Evolutionary conservation across 2,888 invertebrate species (phyloP).

Genomic region (Rhagium mordax): DNA sequence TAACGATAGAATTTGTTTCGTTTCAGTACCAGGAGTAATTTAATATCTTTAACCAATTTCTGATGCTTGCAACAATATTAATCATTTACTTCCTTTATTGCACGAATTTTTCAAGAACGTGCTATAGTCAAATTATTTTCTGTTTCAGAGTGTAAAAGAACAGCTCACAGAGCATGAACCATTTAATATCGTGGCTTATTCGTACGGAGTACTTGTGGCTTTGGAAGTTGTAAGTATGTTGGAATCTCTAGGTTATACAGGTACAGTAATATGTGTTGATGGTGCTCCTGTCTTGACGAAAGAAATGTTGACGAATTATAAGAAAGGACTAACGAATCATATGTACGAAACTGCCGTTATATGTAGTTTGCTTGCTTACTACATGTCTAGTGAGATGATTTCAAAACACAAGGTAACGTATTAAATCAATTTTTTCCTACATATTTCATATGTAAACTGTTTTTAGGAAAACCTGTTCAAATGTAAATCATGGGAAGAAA

Average conservation of each 20-base stretch:
- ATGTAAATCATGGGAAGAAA: constrained; percentile 36
- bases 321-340: constrained; percentile 69
- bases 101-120: too few relatives aligned
- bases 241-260: constrained; percentile 77
- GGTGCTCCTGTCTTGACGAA: constrained; percentile 82
- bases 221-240: constrained; percentile 83
- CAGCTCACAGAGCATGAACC: constrained; percentile 72
- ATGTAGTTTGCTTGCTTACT: constrained; percentile 70
- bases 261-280: constrained; percentile 84
- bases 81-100: too few relatives aligned
- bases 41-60: too few relatives aligned
- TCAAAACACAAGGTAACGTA: constrained; percentile 63
- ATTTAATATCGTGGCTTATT: constrained; percentile 90
- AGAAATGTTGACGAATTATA: constrained; percentile 68
- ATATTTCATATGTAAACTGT: constrained; percentile 7
- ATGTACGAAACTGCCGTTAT: constrained; percentile 73
- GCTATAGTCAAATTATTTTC: too few relatives aligned
- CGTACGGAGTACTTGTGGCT: constrained; percentile 86
- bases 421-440: background rate
- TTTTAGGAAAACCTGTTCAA: constrained; percentile 39
- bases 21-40: too few relatives aligned
- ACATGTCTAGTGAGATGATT: constrained; percentile 69
- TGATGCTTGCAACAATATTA: too few relatives aligned
- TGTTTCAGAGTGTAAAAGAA: constrained; percentile 73
- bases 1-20: too few relatives aligned